Evolutionary conservation across 2,113 vertebrate genomes (phyloP).

Genomic region (Chlamydotis undulata): DNA sequence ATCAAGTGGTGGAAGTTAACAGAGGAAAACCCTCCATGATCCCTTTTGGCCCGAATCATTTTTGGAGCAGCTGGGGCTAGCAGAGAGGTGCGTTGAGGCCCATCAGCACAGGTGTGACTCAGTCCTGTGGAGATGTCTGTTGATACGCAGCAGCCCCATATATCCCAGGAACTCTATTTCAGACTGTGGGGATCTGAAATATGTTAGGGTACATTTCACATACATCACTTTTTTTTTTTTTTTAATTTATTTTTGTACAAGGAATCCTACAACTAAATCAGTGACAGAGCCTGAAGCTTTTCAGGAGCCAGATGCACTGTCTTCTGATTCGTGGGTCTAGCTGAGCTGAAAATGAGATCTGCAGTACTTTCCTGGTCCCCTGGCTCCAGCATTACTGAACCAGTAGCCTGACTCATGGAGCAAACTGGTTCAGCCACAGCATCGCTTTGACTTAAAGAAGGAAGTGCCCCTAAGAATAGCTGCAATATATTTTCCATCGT

Average conservation of each 20-base stretch:
- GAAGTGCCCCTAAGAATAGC: neutral
- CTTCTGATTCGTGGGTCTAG: neutral
- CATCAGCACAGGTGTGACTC: neutral
- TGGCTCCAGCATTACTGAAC: neutral
- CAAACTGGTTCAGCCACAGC: neutral
- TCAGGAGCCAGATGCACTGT: neutral
- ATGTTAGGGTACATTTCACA: neutral
- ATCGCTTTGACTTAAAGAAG: neutral
- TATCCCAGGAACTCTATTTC: neutral
- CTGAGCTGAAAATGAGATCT: neutral
- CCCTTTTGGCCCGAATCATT: neutral
- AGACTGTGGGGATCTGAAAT: neutral
- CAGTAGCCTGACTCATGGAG: neutral
- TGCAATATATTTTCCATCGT: neutral
- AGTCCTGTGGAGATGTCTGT: neutral
- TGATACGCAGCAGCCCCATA: accelerated
- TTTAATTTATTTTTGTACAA: neutral
- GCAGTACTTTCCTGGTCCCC: neutral
- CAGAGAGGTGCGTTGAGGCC: neutral
- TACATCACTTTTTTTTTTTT: neutral
- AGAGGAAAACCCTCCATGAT: neutral
- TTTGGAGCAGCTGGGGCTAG: neutral
- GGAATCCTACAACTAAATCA: neutral
- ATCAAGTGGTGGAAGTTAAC: neutral
- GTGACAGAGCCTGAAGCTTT: neutral